A percentile compares a stretch with the other conserved stretches of the same genome.
Conservation (phyloP, 2,797 vertebrate species). For the Notolepis coatsorum region DNA sequence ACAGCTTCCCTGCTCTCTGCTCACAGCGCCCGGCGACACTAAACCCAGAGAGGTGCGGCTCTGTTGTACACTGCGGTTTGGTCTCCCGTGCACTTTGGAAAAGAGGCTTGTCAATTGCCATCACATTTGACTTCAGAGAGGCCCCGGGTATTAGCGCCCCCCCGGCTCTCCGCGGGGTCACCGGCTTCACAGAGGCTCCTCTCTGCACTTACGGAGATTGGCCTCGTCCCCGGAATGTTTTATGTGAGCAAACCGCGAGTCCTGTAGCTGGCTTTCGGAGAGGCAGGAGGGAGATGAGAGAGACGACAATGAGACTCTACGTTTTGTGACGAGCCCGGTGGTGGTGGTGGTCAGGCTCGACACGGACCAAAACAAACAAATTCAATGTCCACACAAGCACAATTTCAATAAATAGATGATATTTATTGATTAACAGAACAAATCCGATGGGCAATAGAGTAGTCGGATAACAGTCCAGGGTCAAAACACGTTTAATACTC, state of each 20-base stretch:
- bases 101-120: slow-evolving; percentile 57
- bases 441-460: too few species aligned
- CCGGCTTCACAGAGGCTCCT: slow-evolving; percentile 60
- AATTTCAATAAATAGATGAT: too few species aligned
- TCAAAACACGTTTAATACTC: too few species aligned
- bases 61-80: slow-evolving; percentile 15
- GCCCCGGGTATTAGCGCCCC: slow-evolving; percentile 67
- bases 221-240: slow-evolving; percentile 51
- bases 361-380: too few species aligned
- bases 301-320: slow-evolving; percentile 58
- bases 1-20: too few species aligned
- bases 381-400: too few species aligned
- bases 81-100: slow-evolving; percentile 38
- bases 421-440: too few species aligned
- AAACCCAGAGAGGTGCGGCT: not conserved
- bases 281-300: slow-evolving; percentile 53
- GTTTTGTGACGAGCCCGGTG: slow-evolving; percentile 20
- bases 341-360: too few species aligned
- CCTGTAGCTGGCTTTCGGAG: slow-evolving; percentile 54
- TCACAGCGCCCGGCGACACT: too few species aligned
- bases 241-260: slow-evolving; percentile 38
- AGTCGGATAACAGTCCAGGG: too few species aligned
- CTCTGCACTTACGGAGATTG: slow-evolving; percentile 72
- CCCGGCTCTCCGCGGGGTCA: slow-evolving; percentile 65
- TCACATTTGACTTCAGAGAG: slow-evolving; percentile 65